Evolutionary conservation across 1,140 invertebrate species (phyloP).

Genomic region (Lucilia cuprina): DNA sequence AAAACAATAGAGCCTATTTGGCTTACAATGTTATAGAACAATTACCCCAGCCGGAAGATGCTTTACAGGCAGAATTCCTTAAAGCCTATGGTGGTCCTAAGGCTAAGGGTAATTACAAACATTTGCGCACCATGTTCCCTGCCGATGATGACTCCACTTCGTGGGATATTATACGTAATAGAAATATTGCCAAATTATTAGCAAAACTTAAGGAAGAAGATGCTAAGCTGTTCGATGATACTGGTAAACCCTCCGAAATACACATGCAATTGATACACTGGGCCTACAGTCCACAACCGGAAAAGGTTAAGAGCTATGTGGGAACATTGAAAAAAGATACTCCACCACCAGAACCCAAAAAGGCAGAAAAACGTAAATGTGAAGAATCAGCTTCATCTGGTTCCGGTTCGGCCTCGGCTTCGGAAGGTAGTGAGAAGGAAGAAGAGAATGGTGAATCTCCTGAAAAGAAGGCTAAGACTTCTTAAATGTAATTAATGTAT

Average conservation of each 20-base stretch:
- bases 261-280: slow-evolving; percentile 70
- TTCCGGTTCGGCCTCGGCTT: slow-evolving; percentile 6
- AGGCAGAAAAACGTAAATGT: slow-evolving; percentile 51
- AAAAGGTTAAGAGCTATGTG: slow-evolving; percentile 62
- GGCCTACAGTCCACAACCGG: slow-evolving; percentile 70
- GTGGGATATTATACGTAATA: slow-evolving; percentile 73
- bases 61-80: slow-evolving; percentile 52
- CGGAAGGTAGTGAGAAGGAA: neutral
- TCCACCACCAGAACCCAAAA: slow-evolving; percentile 8
- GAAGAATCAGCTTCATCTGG: slow-evolving; percentile 37
- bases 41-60: slow-evolving; percentile 58
- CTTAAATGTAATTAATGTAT: slow-evolving; percentile 7
- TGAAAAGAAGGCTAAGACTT: slow-evolving; percentile 47
- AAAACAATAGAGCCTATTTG: slow-evolving; percentile 70
- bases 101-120: slow-evolving; percentile 71
- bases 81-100: slow-evolving; percentile 56
- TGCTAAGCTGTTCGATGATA: slow-evolving; percentile 67
- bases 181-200: slow-evolving; percentile 65
- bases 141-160: slow-evolving; percentile 64
- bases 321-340: slow-evolving; percentile 41
- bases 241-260: slow-evolving; percentile 67
- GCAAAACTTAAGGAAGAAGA: slow-evolving; percentile 65
- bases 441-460: slow-evolving; percentile 43
- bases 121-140: slow-evolving; percentile 68
- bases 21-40: slow-evolving; percentile 44